Conservation (phyloP, 1,140 invertebrate species). For the Tetramorium simillimum region DNA sequence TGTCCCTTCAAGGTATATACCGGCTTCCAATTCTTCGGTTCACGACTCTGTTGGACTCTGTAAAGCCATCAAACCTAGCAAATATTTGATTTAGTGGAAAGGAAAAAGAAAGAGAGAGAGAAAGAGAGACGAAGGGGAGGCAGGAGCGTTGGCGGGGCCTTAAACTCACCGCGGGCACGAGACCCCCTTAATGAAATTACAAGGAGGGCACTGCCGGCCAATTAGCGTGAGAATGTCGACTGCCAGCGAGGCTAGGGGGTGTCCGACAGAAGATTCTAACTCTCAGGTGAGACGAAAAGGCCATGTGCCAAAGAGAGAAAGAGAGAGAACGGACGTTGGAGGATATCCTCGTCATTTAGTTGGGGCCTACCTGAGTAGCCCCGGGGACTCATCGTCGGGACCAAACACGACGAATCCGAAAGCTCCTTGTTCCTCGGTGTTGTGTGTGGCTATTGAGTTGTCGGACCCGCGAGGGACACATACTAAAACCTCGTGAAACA, state of each 20-base stretch:
- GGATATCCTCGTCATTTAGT: slow-evolving; percentile 70
- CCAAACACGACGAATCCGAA: slow-evolving; percentile 69
- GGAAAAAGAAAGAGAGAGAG: slow-evolving; percentile 23
- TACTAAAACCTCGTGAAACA: slow-evolving; percentile 79
- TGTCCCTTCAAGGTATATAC: slow-evolving; percentile 52
- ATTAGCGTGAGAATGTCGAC: slow-evolving; percentile 82
- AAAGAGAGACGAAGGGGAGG: slow-evolving; percentile 1
- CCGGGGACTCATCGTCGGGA: slow-evolving; percentile 70
- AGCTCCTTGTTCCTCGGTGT: slow-evolving; percentile 74
- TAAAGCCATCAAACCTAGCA: slow-evolving; percentile 76
- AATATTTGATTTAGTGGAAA: slow-evolving; percentile 75
- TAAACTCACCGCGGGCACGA: slow-evolving; percentile 77
- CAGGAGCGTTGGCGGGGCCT: slow-evolving; percentile 65
- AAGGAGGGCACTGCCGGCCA: slow-evolving; percentile 79
- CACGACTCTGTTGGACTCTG: slow-evolving; percentile 61
- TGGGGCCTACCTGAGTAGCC: slow-evolving; percentile 78
- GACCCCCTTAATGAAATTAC: slow-evolving; percentile 82
- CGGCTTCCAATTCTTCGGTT: slow-evolving; percentile 60
- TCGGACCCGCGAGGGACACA: slow-evolving; percentile 77
- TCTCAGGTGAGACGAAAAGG: slow-evolving; percentile 18
- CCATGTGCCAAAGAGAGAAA: not conserved
- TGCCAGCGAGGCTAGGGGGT: slow-evolving; percentile 65
- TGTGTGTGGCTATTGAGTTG: slow-evolving; percentile 80
- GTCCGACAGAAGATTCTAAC: slow-evolving; percentile 66
- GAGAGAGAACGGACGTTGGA: slow-evolving; percentile 13